Evolutionary conservation across 2,888 invertebrate species (phyloP).

Genomic region (Eupeodes latifasciatus): DNA sequence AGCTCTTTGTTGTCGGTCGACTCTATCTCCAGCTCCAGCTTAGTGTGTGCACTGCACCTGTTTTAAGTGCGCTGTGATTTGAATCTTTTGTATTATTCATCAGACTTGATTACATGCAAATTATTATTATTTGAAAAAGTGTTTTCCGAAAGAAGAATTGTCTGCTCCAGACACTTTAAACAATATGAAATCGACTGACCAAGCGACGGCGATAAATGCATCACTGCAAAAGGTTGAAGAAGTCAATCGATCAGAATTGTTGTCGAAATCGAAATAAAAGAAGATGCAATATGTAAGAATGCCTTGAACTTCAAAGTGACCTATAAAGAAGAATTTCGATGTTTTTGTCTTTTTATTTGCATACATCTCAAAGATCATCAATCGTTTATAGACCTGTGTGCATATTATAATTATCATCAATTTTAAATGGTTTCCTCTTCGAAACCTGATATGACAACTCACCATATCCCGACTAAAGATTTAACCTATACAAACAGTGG

Average conservation of each 20-base stretch:
- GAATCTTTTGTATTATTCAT: conserved; percentile 35
- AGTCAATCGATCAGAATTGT: conserved; percentile 17
- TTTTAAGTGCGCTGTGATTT: not conserved
- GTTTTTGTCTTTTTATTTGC: not conserved
- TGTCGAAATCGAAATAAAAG: not conserved
- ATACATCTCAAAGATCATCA: conserved; percentile 1
- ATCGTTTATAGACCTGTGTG: not conserved
- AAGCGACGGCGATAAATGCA: not conserved
- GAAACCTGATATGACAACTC: no score
- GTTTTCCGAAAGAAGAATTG: not conserved
- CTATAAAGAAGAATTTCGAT: not conserved
- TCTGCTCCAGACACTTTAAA: not conserved
- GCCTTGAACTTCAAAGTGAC: conserved; percentile 42
- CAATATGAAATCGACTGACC: not conserved
- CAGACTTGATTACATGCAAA: conserved; percentile 28
- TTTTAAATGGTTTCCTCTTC: not conserved
- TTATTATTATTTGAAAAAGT: not conserved
- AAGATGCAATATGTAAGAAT: not conserved
- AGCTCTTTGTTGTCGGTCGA: conserved; percentile 48
- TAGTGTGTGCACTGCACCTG: conserved; percentile 54
- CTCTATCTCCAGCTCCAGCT: not conserved
- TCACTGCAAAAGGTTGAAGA: conserved; percentile 9
- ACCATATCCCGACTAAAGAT: not conserved
- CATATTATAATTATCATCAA: not conserved
- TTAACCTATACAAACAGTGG: conserved; percentile 9